Evolutionary conservation across 1,140 invertebrate genomes (phyloP).

Genomic region (Scaptomyza graminum): DNA sequence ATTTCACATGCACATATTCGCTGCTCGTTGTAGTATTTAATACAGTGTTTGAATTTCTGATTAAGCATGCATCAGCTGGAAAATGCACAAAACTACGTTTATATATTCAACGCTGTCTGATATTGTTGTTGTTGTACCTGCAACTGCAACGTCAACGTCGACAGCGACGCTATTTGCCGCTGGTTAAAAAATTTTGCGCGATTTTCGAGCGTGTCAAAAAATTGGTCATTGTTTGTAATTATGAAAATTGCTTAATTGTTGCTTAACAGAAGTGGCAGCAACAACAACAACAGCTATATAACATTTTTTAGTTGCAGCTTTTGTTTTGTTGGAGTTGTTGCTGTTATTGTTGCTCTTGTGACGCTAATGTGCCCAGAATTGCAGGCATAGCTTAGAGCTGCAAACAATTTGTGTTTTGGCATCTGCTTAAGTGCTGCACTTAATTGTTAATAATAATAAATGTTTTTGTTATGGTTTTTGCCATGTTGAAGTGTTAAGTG

Average conservation of each 20-base stretch:
- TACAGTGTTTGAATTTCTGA: conserved; percentile 48
- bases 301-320: conserved; percentile 22
- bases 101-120: conserved; percentile 37
- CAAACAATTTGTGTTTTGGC: conserved; percentile 44
- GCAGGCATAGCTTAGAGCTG: conserved; percentile 17
- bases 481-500: conserved; percentile 37
- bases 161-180: conserved; percentile 56
- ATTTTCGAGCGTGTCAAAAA: conserved; percentile 81
- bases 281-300: conserved; percentile 25
- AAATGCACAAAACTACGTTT: conserved; percentile 43
- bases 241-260: conserved; percentile 83
- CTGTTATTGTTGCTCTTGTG: conserved; percentile 19
- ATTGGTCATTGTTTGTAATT: conserved; percentile 82
- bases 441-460: conserved; percentile 75
- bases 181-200: conserved; percentile 78
- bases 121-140: not conserved
- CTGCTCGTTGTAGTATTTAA: conserved; percentile 42
- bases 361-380: conserved; percentile 31
- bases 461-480: conserved; percentile 55
- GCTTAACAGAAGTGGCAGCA: conserved; percentile 61
- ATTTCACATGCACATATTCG: conserved; percentile 1
- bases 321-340: conserved; percentile 20
- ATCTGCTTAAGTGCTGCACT: conserved; percentile 71
- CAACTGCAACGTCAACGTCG: conserved; percentile 1
- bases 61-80: conserved; percentile 63